phyloP scores from a whole-genome alignment of 1,140 invertebrate genomes.

The Pseudomyrmex pallidus region DNA sequence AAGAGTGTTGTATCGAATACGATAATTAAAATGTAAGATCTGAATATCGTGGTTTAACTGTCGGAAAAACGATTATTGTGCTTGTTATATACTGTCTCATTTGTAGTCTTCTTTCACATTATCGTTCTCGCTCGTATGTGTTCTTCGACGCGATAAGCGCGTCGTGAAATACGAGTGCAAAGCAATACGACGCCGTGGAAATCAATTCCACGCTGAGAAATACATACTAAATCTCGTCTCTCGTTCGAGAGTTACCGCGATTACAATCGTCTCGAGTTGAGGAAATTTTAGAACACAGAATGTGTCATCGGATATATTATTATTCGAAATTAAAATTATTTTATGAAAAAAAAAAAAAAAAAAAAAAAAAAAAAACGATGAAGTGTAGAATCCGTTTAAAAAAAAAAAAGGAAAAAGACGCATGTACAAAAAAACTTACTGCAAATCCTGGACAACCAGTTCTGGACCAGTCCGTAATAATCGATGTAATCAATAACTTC shows the following conservation, averaged over 20 bases:
- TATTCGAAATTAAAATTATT: background rate
- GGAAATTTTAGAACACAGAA: background rate
- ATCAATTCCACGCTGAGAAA: constrained; percentile 35
- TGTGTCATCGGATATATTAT: background rate
- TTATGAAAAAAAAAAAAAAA: background rate
- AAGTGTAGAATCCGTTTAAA: background rate
- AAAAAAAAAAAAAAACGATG: background rate
- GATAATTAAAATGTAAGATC: constrained; percentile 39
- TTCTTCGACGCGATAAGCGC: constrained; percentile 34
- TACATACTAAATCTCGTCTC: constrained; percentile 12
- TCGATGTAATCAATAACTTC: constrained; percentile 30
- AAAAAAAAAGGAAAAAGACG: background rate
- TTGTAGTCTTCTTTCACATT: background rate
- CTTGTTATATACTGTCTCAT: constrained; percentile 2
- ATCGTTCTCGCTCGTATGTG: background rate
- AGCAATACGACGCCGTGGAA: constrained; percentile 28
- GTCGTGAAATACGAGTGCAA: constrained; percentile 32
- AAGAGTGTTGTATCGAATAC: constrained; percentile 14
- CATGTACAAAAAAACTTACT: constrained; percentile 60
- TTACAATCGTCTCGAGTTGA: constrained; percentile 4
- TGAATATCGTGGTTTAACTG: constrained; percentile 13
- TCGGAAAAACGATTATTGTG: constrained; percentile 29
- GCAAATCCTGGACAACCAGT: constrained; percentile 61
- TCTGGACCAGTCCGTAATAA: background rate
- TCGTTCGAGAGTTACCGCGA: constrained; percentile 30